Percentiles rank a stretch among this genome's conserved stretches.
Evolutionary conservation across 2,113 vertebrate genomes (phyloP).

Genomic region (Pseudorectes ferrugineus): DNA sequence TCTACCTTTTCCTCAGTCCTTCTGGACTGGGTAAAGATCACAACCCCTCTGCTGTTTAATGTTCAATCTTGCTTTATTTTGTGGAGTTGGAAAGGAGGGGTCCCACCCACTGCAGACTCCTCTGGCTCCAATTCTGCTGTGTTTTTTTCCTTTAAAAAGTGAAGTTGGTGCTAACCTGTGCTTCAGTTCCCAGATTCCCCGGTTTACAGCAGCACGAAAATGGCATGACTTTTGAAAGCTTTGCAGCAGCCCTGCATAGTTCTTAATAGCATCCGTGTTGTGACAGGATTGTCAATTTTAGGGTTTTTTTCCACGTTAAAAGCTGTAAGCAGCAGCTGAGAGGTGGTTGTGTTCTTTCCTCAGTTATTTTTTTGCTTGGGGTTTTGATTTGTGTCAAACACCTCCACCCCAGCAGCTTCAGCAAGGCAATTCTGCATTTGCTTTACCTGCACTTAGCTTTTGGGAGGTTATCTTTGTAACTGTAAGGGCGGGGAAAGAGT

Average conservation of each 20-base stretch:
- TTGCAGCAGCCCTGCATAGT: not conserved
- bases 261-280: not conserved
- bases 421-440: not conserved
- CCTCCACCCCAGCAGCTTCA: not conserved
- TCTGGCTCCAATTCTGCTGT: not conserved
- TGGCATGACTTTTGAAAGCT: not conserved
- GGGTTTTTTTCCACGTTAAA: not conserved
- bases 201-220: not conserved
- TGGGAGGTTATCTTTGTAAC: not conserved
- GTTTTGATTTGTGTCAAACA: constrained; percentile 17
- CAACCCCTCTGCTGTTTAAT: not conserved
- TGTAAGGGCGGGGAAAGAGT: not conserved
- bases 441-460: not conserved
- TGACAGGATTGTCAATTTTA: constrained; percentile 4
- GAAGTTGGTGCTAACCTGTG: accelerated
- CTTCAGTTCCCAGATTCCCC: not conserved
- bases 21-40: not conserved
- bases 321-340: not conserved
- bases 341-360: not conserved
- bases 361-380: not conserved
- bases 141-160: not conserved
- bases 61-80: not conserved
- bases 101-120: not conserved
- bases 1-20: not conserved
- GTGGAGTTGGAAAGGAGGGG: not conserved